Evolutionary conservation across 2,113 vertebrate species (phyloP), one percentile per base, ranked within the genome.

Genomic region (Oryzias curvinotus): DNA sequence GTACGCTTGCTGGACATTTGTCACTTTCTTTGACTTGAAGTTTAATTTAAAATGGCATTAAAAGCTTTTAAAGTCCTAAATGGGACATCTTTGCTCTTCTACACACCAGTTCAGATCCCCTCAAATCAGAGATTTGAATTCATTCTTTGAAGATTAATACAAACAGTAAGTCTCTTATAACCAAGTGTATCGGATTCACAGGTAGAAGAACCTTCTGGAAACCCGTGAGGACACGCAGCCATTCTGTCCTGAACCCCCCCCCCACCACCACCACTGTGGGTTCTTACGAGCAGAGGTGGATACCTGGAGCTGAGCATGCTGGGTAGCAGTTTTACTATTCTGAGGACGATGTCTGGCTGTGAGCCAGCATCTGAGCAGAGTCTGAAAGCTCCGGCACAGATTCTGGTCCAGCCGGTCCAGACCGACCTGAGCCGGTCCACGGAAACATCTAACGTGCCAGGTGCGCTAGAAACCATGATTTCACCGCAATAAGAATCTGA

Each of bases 251-350:
- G 44, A 51, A 19, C 36, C 44, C 52, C 53, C 57, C 13, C 0
- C 45, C 59, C 65, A n/a, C n/a, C n/a, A n/a, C n/a, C n/a, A n/a
- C 57, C 21, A 36, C 79, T 65, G 57, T 65, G 57, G 91, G 84
- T 90, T 91, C 80, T 80, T 83, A n/a, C 84, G 91, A 88, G 90
- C 91, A 80, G 48, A 45, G 42, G 71, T 30, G n/a, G n/a, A n/a
- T n/a, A 89, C 83, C 85, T 87, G 82, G 71, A 86, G 88, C 83
- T 55, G 54, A 49, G 87, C 87, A 91, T 88, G 84, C 84, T 87
- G 87, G 89, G 89, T 85, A 75, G 78, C 71, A n/a, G n/a, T 88
- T 85, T 88, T 89, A n/a, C n/a, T 92, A 91, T 92, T 93, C 87
- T 88, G 76, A 91, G 90, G 78, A 87, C 86, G 87, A 90, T 86